Evolutionary conservation across 2,797 vertebrate species (phyloP), one percentile per base, ranked within the genome.

Genomic region (Melanotaenia nigrans): DNA sequence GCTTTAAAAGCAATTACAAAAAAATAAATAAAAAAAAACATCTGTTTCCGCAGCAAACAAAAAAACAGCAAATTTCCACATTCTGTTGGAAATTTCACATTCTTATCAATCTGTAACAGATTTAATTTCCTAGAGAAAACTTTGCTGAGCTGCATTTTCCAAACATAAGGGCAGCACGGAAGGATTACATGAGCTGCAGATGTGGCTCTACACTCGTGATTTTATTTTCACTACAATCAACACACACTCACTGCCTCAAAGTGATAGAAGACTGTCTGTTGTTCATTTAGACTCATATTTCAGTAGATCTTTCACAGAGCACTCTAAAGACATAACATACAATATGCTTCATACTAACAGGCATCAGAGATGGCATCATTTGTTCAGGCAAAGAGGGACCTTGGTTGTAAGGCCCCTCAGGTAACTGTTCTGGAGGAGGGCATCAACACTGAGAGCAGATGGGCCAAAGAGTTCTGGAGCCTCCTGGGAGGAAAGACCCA

Each of bases 391-490:
- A 95, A 96, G 86, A 79, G 94, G 79, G 95, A 96, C 82, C 90
- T 96, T 0, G 95, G 95, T 25, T 96, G 95, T 62, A 95, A 94
- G 69, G 95, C 95, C 8, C 73, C 91, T 0, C 93, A 95, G 76
- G 92, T 96, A 75, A 95, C 93, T 0, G 42, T 93, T 67, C 90
- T 96, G 75, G 95, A 96, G 66, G 95, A 96, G 78, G 94, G 94
- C 38, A 93, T 95, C 84, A 95, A 95, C 89, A 87, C 92, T 0
- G 93, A 94, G 20, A 94, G 72, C 86, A 91, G 87, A 83, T 91
- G 87, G 61, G 94, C 93, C 85, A 94, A 92, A 79, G 94, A 95
- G 67, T 96, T 96, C 90, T 96, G 95, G 95, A 93, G 79, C 69
- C 90, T 96, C 45, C 89, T 95, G 30, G 94, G 94, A 66, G 95